A percentile compares a stretch with the other conserved stretches of the same genome.
Evolutionary conservation across 2,113 vertebrate species (phyloP).

Genomic region (Mustelus asterias): DNA sequence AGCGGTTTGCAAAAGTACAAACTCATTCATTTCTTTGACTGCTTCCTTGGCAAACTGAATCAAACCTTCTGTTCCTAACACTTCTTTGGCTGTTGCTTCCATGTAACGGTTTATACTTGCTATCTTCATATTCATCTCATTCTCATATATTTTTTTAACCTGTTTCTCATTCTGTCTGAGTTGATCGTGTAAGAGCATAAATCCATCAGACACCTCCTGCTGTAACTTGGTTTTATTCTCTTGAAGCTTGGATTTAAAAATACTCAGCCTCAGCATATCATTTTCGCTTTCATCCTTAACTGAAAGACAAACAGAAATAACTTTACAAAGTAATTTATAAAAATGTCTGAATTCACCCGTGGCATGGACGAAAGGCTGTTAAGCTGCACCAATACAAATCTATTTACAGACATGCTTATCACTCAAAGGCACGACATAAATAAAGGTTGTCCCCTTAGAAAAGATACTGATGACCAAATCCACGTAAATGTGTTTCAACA

Average conservation of each 20-base stretch:
- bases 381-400: neutral
- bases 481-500: too few species aligned
- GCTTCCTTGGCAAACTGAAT: slow-evolving; percentile 14
- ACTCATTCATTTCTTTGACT: slow-evolving; percentile 18
- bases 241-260: slow-evolving; percentile 12
- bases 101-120: neutral
- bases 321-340: neutral
- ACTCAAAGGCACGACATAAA: neutral
- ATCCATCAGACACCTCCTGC: neutral
- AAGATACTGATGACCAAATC: too few species aligned
- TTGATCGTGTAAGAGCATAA: neutral
- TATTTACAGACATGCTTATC: neutral
- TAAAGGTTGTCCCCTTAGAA: neutral
- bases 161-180: neutral
- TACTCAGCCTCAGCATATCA: slow-evolving; percentile 23
- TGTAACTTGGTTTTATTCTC: neutral
- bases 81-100: neutral
- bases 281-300: slow-evolving; percentile 29
- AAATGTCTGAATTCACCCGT: neutral
- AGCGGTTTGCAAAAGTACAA: slow-evolving; percentile 10
- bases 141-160: neutral
- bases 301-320: slow-evolving; percentile 20
- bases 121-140: neutral
- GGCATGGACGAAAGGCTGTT: neutral
- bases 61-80: neutral